phyloP scores from a whole-genome alignment of 2,797 vertebrate species.

The Acanthurus lineatus region DNA sequence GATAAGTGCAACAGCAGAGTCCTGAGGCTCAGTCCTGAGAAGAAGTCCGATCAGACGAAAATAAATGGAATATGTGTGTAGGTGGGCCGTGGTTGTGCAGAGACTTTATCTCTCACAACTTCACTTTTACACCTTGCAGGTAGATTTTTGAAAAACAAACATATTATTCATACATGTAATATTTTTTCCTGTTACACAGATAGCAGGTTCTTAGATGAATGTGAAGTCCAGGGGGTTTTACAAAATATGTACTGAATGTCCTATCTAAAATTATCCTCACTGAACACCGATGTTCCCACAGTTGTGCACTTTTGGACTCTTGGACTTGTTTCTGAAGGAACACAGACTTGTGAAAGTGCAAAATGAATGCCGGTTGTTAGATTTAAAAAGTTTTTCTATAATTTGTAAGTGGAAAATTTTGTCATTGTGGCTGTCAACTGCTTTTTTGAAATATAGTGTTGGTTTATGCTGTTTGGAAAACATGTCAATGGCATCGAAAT shows the following conservation, averaged over 20 bases:
- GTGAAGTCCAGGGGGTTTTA: too few species aligned
- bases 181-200: neutral
- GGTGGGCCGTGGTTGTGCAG: neutral
- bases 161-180: neutral
- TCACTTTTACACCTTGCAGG: neutral
- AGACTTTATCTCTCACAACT: neutral
- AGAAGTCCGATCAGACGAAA: neutral
- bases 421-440: too few species aligned
- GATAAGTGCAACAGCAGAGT: neutral
- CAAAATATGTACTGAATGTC: neutral
- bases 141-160: neutral
- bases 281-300: constrained; percentile 10
- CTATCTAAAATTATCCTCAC: neutral
- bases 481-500: too few species aligned
- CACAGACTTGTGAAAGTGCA: too few species aligned
- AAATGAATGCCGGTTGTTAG: too few species aligned
- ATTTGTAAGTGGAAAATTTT: too few species aligned
- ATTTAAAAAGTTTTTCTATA: too few species aligned
- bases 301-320: neutral
- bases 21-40: neutral
- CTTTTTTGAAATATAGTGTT: too few species aligned
- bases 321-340: too few species aligned
- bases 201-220: too few species aligned
- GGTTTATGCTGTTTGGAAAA: too few species aligned
- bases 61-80: too few species aligned